Base-by-base conservation (phyloP, 2,888 invertebrate genomes). In the Pseudococcus viburni region DNA sequence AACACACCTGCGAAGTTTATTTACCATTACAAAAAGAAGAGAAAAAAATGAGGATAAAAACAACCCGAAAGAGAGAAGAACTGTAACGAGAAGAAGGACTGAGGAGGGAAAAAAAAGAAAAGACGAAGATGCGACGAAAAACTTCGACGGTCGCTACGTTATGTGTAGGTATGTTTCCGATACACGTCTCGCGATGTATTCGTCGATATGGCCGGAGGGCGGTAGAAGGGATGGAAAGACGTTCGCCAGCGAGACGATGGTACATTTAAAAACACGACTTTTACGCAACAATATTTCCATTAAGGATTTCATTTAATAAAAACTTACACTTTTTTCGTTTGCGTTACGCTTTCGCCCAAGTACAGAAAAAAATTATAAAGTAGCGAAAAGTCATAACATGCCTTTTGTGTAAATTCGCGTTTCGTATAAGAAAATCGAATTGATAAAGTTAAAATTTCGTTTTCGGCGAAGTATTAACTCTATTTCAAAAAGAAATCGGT, bases 361-460 rank as follows among this genome's bases (percentile, higher is more conserved):
- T 77, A 77, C 5, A 55, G 55, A 55, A 55, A 39, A 73, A 77
- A 77, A 42, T 42, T 77, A 77, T 77, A 17, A 77, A 42, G 77
- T 39, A 39, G 77, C 39, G 77, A 77, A 77, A 77, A 77, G 77
- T 77, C 77, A 77, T 77, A 77, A 77, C 77, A 77, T 42, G 77
- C 77, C 39, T 77, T 42, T 77, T 77, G 42, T 77, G 42, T 42
- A 39, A 42, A 77, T 33, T 39, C 42, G 33, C 55, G 7, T 55
- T 55, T 9, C 77, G 77, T 42, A 39, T 77, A 39, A 42, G 17
- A 77, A 77, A 77, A 77, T 77, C 39, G 77, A 77, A 77, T 77
- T 77, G 77, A 77, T 77, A 77, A 77, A 77, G 77, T 77, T 77
- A 77, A 77, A 77, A 77, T 77, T 77, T 77, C 77, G 77, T 77